Evolutionary conservation across 2,888 invertebrate species (phyloP).

Genomic region (Nymphalis urticae): DNA sequence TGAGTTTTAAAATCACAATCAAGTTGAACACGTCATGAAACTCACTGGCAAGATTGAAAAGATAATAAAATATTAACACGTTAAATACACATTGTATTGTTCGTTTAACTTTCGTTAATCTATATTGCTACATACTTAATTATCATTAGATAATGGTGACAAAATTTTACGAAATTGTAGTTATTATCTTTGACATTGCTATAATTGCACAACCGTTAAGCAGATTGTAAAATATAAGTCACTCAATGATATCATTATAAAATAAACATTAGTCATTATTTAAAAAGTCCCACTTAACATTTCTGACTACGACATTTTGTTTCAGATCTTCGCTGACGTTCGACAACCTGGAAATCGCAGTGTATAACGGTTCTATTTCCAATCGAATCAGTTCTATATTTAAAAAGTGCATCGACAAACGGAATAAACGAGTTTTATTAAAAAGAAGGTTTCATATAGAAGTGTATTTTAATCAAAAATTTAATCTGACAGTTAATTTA

Average conservation of each 20-base stretch:
- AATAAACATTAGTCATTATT: constrained; percentile 45
- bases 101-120: constrained; percentile 1
- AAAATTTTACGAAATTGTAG: constrained; percentile 13
- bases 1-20: too few relatives aligned
- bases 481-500: too few relatives aligned
- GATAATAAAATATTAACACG: background rate
- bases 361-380: constrained; percentile 22
- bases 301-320: constrained; percentile 40
- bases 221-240: constrained; percentile 30
- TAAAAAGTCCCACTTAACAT: constrained; percentile 30
- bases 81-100: background rate
- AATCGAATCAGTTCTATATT: constrained; percentile 22
- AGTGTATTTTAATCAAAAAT: background rate
- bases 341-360: constrained; percentile 17
- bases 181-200: constrained; percentile 22
- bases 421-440: background rate
- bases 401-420: constrained; percentile 1
- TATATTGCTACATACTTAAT: constrained; percentile 2
- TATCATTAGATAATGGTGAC: constrained; percentile 10
- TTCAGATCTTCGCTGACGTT: constrained; percentile 36
- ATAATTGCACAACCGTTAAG: constrained; percentile 29
- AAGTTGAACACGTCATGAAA: background rate
- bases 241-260: constrained; percentile 51
- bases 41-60: background rate
- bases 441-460: constrained; percentile 1